Evolutionary conservation across 2,888 invertebrate genomes (phyloP).

Genomic region (Catocala nupta): DNA sequence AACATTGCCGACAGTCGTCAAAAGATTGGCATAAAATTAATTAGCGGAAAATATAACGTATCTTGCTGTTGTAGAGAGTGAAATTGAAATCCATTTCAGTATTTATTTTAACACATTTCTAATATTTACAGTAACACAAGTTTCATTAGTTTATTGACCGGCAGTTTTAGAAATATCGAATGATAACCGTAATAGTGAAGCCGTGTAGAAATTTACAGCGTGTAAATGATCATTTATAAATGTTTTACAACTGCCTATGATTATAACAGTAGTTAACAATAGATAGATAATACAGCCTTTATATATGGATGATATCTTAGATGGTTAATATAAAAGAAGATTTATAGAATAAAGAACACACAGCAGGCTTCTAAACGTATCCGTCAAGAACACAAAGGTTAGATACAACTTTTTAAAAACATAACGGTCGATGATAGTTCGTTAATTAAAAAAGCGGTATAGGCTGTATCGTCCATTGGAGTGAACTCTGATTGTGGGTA

Average conservation of each 20-base stretch:
- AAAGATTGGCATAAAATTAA: no score
- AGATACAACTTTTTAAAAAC: not conserved
- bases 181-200: constrained; percentile 3
- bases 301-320: not conserved
- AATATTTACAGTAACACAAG: constrained; percentile 4
- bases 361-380: constrained; percentile 1
- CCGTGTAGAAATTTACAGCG: constrained; percentile 3
- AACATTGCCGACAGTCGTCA: no score
- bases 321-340: not conserved
- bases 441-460: constrained; percentile 13
- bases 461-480: not conserved
- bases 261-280: constrained; percentile 7
- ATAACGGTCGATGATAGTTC: not conserved
- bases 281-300: not conserved
- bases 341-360: not conserved
- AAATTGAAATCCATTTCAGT: no score
- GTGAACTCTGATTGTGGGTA: no score
- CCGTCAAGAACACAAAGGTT: not conserved
- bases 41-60: no score
- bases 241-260: constrained; percentile 2
- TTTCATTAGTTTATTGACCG: constrained; percentile 6
- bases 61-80: no score
- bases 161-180: not conserved
- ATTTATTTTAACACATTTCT: not conserved
- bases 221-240: constrained; percentile 3